A percentile compares a stretch with the other conserved stretches of the same genome.
These are phyloP conservation scores for Iphiclides podalirius DNA, from an alignment of 2,888 invertebrate genomes.

Conservation along the genomic window DNA sequence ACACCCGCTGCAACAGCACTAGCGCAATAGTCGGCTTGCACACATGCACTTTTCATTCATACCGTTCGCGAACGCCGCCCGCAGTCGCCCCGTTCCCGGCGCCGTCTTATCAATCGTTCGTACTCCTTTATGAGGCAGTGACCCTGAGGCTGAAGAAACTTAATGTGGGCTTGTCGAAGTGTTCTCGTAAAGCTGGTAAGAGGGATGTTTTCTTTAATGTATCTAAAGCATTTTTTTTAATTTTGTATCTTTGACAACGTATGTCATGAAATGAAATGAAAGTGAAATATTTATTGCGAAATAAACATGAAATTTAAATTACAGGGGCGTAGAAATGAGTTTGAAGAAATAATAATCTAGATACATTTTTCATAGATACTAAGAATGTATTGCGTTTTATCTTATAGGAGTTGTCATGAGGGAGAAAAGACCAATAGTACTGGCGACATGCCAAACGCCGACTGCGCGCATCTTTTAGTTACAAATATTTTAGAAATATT, in stretches of 20 bases:
- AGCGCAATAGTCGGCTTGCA: constrained; percentile 37
- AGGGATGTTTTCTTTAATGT: constrained; percentile 12
- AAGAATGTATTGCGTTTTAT: constrained; percentile 53
- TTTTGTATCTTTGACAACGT: too few relatives aligned
- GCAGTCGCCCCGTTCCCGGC: constrained; percentile 25
- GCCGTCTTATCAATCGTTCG: constrained; percentile 20
- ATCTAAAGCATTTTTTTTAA: too few relatives aligned
- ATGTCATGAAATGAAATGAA: too few relatives aligned
- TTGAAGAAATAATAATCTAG: constrained; percentile 29
- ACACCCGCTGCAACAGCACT: constrained; percentile 29
- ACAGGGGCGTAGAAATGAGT: too few relatives aligned
- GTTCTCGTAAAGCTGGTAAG: constrained; percentile 16
- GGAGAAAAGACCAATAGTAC: constrained; percentile 68
- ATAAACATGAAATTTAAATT: too few relatives aligned
- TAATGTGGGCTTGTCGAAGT: constrained; percentile 19
- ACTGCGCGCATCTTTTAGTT: constrained; percentile 64
- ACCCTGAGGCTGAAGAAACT: constrained; percentile 19
- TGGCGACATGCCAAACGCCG: constrained; percentile 70
- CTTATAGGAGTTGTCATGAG: constrained; percentile 61
- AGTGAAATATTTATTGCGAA: too few relatives aligned
- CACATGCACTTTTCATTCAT: constrained; percentile 64
- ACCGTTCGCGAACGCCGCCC: constrained; percentile 36
- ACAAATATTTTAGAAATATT: constrained; percentile 68
- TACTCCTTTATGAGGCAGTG: constrained; percentile 22
- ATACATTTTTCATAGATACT: constrained; percentile 24